phyloP scores from a whole-genome alignment of 1,140 invertebrate species.

The Andricus grossulariae region DNA sequence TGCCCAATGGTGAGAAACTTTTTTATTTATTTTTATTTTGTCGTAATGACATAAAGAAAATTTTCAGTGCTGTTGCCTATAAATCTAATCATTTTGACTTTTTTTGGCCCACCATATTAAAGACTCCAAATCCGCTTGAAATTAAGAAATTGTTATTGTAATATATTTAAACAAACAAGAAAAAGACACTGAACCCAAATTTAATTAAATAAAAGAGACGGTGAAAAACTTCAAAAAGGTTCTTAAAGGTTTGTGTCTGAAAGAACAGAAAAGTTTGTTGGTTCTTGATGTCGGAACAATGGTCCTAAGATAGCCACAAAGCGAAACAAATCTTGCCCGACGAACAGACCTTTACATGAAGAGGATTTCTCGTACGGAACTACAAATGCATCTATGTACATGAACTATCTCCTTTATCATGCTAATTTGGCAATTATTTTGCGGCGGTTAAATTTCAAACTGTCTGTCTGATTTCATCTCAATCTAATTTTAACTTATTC shows the following conservation, averaged over 20 bases:
- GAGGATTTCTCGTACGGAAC: background rate
- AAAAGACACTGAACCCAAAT: no score
- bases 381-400: background rate
- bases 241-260: background rate
- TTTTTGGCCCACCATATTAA: no score
- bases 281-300: constrained; percentile 17
- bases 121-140: no score
- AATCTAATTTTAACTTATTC: constrained; percentile 7
- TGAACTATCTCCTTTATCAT: constrained; percentile 18
- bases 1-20: no score
- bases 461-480: background rate
- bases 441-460: background rate
- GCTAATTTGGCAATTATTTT: constrained; percentile 22
- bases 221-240: background rate
- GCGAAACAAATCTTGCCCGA: background rate
- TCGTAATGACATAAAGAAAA: no score
- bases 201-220: no score
- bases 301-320: no score
- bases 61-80: no score
- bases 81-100: no score
- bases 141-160: no score
- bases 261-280: background rate
- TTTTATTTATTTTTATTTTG: no score
- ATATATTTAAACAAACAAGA: no score
- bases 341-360: background rate